These are phyloP conservation scores for Apus apus DNA, from an alignment of 2,113 vertebrate species.

Conservation along the genomic window DNA sequence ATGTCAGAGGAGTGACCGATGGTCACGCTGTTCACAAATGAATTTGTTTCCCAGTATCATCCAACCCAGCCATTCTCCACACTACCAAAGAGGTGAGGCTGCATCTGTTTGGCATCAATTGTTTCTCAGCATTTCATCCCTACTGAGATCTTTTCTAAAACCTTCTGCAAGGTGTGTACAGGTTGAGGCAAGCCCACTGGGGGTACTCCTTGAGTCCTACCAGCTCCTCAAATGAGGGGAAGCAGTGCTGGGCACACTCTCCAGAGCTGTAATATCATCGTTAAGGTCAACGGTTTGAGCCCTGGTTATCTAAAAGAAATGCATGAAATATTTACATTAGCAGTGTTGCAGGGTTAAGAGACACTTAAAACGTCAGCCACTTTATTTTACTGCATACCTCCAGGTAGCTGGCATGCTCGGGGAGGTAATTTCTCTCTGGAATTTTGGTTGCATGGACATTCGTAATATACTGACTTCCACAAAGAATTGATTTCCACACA, in stretches of 20 bases:
- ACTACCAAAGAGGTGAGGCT: background rate
- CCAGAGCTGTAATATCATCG: background rate
- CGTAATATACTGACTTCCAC: conserved; percentile 77
- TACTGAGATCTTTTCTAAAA: background rate
- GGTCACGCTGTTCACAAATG: background rate
- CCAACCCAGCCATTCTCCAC: background rate
- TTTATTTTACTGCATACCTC: conserved; percentile 58
- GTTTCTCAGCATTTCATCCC: background rate
- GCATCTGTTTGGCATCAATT: background rate
- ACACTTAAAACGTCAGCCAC: conserved; percentile 70
- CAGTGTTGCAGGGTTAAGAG: conserved; percentile 55
- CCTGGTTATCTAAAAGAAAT: background rate
- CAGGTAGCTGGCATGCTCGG: conserved; percentile 66
- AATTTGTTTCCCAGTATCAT: background rate
- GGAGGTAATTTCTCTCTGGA: conserved; percentile 80
- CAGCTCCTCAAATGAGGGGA: background rate
- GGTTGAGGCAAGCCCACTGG: fast-evolving
- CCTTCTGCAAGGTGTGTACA: background rate
- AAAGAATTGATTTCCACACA: conserved; percentile 84
- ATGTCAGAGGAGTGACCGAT: background rate
- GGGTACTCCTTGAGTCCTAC: background rate
- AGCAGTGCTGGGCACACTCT: background rate
- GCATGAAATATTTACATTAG: conserved; percentile 27
- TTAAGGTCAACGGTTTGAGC: background rate
- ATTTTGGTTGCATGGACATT: conserved; percentile 77